Evolutionary conservation across 2,797 vertebrate genomes (phyloP).

Genomic region (Ibycter americanus): DNA sequence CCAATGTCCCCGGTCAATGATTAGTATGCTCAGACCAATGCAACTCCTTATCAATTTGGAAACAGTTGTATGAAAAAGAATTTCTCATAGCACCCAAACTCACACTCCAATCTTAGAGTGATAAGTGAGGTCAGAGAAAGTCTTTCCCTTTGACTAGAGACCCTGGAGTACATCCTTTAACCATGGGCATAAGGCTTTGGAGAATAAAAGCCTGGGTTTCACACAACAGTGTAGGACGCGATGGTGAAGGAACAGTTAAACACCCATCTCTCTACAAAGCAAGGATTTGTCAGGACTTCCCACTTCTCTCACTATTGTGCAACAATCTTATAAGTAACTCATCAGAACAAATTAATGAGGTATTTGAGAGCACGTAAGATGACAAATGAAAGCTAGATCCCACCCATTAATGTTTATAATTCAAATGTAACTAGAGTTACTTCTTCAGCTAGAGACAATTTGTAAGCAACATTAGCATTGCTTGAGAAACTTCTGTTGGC

Average conservation of each 20-base stretch:
- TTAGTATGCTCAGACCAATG: background rate
- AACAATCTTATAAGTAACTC: background rate
- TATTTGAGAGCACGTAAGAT: background rate
- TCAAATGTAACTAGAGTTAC: background rate
- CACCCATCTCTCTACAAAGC: background rate
- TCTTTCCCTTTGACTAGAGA: background rate
- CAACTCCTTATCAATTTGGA: background rate
- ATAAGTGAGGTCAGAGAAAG: background rate
- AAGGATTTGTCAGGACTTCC: background rate
- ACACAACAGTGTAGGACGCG: background rate
- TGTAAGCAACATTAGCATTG: background rate
- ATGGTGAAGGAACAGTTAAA: background rate
- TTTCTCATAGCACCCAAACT: background rate
- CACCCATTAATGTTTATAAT: background rate
- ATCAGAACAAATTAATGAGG: background rate
- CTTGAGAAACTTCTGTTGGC: background rate
- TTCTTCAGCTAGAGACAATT: background rate
- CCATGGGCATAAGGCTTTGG: background rate
- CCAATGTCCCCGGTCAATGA: background rate
- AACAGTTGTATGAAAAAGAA: background rate
- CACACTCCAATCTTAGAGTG: background rate
- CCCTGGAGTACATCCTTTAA: background rate
- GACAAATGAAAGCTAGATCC: background rate
- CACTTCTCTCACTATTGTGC: background rate
- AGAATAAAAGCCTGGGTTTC: background rate